A percentile compares a stretch with the other conserved stretches of the same genome.
Evolutionary conservation across 2,797 vertebrate species (phyloP).

Genomic region (Phoeniculus purpureus): DNA sequence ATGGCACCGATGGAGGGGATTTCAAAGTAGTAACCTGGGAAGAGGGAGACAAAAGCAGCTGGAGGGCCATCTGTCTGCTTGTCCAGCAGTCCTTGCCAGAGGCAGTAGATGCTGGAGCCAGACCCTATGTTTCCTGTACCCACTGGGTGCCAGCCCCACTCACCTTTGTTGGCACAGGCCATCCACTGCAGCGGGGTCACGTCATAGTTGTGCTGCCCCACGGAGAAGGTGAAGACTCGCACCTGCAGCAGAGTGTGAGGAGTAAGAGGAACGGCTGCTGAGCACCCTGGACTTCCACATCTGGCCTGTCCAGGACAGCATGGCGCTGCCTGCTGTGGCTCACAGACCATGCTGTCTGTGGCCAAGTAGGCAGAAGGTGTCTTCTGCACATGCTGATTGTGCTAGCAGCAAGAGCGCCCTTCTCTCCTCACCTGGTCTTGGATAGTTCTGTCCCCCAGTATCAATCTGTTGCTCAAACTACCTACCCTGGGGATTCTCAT

Average conservation of each 20-base stretch:
- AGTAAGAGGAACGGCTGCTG: neutral
- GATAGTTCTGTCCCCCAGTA: neutral
- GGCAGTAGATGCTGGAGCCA: accelerated
- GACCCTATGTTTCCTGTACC: accelerated
- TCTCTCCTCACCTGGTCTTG: neutral
- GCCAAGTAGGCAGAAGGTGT: neutral
- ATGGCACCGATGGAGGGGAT: conserved; percentile 98
- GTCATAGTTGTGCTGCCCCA: conserved; percentile 97
- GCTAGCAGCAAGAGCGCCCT: neutral
- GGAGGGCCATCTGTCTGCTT: neutral
- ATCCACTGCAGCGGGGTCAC: conserved; percentile 98
- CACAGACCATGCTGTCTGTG: accelerated
- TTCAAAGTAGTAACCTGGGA: conserved; percentile 97
- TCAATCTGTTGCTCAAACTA: neutral
- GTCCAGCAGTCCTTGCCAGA: neutral
- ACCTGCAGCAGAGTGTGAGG: conserved; percentile 78
- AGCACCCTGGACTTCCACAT: neutral
- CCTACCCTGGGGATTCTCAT: accelerated
- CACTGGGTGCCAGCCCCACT: neutral
- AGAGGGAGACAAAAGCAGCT: conserved; percentile 25
- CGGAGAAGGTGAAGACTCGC: conserved; percentile 96
- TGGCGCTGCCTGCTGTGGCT: neutral
- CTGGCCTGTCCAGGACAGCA: accelerated
- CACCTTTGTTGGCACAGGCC: conserved; percentile 98
- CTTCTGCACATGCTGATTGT: neutral